phyloP scores from a whole-genome alignment of 2,113 vertebrate genomes.

The Orthonyx spaldingii region DNA sequence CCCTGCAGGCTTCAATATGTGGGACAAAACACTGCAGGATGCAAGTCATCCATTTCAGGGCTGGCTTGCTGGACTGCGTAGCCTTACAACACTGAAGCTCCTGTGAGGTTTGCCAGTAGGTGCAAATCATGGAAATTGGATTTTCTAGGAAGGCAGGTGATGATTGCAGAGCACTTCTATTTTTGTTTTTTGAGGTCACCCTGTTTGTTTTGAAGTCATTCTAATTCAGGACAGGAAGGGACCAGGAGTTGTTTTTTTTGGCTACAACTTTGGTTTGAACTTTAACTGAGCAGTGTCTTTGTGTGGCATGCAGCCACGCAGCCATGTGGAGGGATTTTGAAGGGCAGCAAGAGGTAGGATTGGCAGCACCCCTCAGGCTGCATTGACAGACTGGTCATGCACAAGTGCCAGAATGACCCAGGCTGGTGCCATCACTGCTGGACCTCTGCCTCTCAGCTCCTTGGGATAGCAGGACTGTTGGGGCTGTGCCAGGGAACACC shows the following conservation, averaged over 20 bases:
- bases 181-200: conserved; percentile 18
- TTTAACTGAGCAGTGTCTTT: background rate
- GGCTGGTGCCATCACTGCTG: background rate
- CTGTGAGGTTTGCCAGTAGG: background rate
- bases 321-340: background rate
- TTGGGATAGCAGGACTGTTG: background rate
- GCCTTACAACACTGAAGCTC: background rate
- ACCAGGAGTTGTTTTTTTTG: background rate
- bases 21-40: background rate
- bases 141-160: background rate
- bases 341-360: background rate
- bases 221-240: background rate
- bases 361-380: background rate
- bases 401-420: background rate
- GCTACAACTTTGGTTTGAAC: background rate
- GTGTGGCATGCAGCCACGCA: background rate
- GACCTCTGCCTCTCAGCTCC: background rate
- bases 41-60: background rate
- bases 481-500: background rate
- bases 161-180: background rate
- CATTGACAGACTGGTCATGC: background rate
- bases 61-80: background rate
- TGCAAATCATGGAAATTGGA: background rate
- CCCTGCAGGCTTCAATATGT: background rate
- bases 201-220: conserved; percentile 36